Evolutionary conservation across 1,140 invertebrate genomes (phyloP).

Genomic region (Drosophila jambulina): DNA sequence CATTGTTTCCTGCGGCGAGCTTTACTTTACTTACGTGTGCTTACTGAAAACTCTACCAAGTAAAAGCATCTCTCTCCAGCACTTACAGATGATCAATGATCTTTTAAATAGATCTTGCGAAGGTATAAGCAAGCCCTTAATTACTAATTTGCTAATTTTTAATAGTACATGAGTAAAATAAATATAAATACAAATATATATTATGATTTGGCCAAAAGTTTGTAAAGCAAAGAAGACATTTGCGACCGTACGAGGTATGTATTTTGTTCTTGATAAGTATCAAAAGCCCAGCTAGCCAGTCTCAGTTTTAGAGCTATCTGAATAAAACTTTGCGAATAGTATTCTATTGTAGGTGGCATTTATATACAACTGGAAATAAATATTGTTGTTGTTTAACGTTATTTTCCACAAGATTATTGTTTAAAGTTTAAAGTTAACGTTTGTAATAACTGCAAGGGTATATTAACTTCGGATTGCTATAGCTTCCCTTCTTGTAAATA

Average conservation of each 20-base stretch:
- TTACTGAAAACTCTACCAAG: not conserved
- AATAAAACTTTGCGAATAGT: not conserved
- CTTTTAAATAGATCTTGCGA: not conserved
- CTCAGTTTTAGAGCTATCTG: not conserved
- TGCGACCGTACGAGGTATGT: not conserved
- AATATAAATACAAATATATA: not conserved
- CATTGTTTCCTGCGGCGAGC: slow-evolving; percentile 6
- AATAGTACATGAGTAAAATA: not conserved
- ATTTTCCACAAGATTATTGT: too few species aligned
- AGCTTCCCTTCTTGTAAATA: too few species aligned
- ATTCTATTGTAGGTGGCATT: too few species aligned
- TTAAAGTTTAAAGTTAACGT: too few species aligned
- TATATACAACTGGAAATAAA: too few species aligned
- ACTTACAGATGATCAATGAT: not conserved
- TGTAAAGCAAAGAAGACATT: not conserved
- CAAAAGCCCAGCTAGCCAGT: too few species aligned
- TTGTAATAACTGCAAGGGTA: too few species aligned
- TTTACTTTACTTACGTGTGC: slow-evolving; percentile 5
- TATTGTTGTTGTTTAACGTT: too few species aligned
- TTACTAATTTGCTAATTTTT: not conserved
- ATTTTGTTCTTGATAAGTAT: not conserved
- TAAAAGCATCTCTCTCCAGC: not conserved
- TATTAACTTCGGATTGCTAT: too few species aligned
- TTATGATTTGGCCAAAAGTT: not conserved
- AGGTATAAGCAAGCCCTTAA: not conserved